Conservation (phyloP, 2,888 invertebrate genomes). For the Coelinius sp. region DNA sequence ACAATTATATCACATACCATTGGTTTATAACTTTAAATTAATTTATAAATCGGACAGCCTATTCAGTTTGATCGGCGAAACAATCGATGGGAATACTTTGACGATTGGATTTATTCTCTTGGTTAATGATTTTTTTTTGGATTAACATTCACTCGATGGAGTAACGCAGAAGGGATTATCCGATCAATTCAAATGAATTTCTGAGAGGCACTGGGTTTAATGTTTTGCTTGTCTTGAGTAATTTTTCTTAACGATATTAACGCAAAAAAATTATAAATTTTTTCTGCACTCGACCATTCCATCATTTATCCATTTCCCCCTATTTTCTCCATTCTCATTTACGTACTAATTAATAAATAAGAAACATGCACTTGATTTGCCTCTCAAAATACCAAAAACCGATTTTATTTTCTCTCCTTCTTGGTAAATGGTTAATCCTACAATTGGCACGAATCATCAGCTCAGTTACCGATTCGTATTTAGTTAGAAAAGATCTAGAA, state of each 20-base stretch:
- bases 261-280: not conserved
- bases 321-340: too few relatives aligned
- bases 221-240: not conserved
- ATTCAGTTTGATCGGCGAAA: slow-evolving; percentile 4
- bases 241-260: not conserved
- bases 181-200: slow-evolving; percentile 33
- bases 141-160: slow-evolving; percentile 6
- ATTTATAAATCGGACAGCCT: slow-evolving; percentile 14
- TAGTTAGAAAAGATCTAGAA: slow-evolving; percentile 70
- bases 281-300: not conserved
- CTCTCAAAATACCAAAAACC: not conserved
- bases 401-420: not conserved
- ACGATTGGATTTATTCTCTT: not conserved
- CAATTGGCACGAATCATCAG: slow-evolving; percentile 63
- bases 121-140: not conserved
- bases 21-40: slow-evolving; percentile 21
- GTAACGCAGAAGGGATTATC: slow-evolving; percentile 13
- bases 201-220: slow-evolving; percentile 40
- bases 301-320: not conserved
- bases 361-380: not conserved
- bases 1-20: slow-evolving; percentile 35
- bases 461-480: slow-evolving; percentile 56
- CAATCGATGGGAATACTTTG: slow-evolving; percentile 2
- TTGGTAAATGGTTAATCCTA: slow-evolving; percentile 60
- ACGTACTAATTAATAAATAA: not conserved